Evolutionary conservation across 2,888 invertebrate species (phyloP), one percentile per base, ranked within the genome.

Genomic region (Cantharis flavilabris): DNA sequence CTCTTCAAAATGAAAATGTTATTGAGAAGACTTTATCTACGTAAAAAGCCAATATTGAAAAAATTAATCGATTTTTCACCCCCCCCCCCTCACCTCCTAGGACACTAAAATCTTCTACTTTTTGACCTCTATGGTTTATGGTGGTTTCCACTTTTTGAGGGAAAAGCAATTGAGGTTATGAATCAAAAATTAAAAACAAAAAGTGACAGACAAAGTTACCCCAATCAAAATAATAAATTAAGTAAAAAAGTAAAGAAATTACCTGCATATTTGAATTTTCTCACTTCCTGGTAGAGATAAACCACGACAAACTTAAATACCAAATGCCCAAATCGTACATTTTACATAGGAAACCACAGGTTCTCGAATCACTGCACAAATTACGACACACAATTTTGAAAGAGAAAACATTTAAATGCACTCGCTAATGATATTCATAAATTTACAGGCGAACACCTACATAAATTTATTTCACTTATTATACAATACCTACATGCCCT

Each of bases 361-460:
- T 49, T 49, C 49, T 49, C 49, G 49, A 49, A 49, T 49, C 49
- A 49, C 49, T 49, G 49, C 49, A 49, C 49, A 49, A 49, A 49
- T 49, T 49, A 49, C 49, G n/a, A 49, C 49, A 49, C 49, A 5
- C 49, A 49, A 49, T 49, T 49, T 49, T 49, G n/a, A 49, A 49
- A 49, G 49, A 49, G 49, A 49, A 49, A 49, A 49, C 49, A 49
- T 49, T 49, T 49, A 49, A 49, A 49, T 49, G 49, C 49, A 49
- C 49, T 49, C 49, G 65, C 70, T 75, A 75, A 75, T 75, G 75
- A 70, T 69, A 75, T 75, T 75, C 75, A 75, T 75, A 75, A 49
- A 75, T 70, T 75, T 75, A 75, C 75, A 75, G 64, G 70, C 75
- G 71, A 75, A 75, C 75, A 75, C 75, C 75, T 75, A 75, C 75